A percentile compares a stretch with the other conserved stretches of the same genome.
phyloP scores from a whole-genome alignment of 1,140 invertebrate genomes.

The Brachionus koreanus region DNA sequence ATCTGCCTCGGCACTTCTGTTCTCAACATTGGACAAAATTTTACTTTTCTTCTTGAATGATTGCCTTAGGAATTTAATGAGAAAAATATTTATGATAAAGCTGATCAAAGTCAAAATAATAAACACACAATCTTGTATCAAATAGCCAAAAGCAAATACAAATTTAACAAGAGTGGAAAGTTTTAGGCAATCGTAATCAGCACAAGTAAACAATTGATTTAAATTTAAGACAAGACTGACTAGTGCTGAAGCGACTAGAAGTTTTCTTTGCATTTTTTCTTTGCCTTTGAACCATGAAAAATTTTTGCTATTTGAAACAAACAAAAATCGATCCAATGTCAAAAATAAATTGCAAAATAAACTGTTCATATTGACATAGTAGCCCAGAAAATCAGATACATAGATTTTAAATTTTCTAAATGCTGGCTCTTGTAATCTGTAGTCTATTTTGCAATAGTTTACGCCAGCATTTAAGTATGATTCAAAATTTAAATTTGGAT shows the following conservation, averaged over 20 bases:
- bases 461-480: not conserved
- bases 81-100: slow-evolving; percentile 9
- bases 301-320: not conserved
- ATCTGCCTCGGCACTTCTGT: not conserved
- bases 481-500: not conserved
- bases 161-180: not conserved
- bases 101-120: not conserved
- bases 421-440: not conserved
- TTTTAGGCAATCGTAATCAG: not conserved
- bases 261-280: not conserved
- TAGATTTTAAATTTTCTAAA: not conserved
- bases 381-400: not conserved
- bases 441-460: not conserved
- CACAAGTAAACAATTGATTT: slow-evolving; percentile 16
- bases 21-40: not conserved
- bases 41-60: not conserved
- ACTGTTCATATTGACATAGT: not conserved
- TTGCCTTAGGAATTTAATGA: not conserved
- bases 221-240: not conserved
- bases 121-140: not conserved
- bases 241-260: not conserved
- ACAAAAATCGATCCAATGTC: not conserved
- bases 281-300: not conserved
- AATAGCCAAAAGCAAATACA: not conserved
- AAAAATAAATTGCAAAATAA: not conserved